Conservation (phyloP, 2,888 invertebrate genomes). For the Ectemnius lituratus region DNA sequence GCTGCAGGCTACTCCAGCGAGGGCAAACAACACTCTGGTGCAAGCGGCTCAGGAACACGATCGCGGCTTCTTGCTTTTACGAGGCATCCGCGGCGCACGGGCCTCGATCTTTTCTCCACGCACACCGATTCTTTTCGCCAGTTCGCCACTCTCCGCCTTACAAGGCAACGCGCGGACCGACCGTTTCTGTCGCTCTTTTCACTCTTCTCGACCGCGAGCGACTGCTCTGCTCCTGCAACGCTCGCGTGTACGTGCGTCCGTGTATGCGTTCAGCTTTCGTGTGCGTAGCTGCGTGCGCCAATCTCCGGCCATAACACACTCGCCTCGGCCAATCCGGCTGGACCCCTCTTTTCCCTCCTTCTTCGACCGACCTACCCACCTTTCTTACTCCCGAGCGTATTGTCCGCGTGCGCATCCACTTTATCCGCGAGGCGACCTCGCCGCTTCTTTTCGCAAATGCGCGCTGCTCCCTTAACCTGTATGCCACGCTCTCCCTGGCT, state of each 20-base stretch:
- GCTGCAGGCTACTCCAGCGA: constrained; percentile 6
- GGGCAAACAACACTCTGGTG: not conserved
- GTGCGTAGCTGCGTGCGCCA: constrained; percentile 56
- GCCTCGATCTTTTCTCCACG: constrained; percentile 34
- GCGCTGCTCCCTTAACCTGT: no score
- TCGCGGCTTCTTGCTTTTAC: constrained; percentile 46
- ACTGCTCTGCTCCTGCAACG: constrained; percentile 59
- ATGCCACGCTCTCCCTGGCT: no score
- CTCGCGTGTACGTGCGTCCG: constrained; percentile 51
- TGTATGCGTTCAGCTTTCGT: constrained; percentile 36
- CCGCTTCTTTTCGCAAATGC: constrained; percentile 34
- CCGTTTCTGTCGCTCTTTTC: constrained; percentile 70
- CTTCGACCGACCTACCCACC: constrained; percentile 11
- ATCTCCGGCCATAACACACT: constrained; percentile 67
- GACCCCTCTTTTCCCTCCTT: constrained; percentile 50
- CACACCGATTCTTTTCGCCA: constrained; percentile 46
- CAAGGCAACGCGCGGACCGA: constrained; percentile 73
- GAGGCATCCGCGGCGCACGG: constrained; percentile 61
- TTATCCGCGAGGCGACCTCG: constrained; percentile 53
- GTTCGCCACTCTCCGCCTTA: constrained; percentile 59
- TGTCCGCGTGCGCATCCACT: constrained; percentile 56
- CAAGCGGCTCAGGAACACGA: constrained; percentile 50
- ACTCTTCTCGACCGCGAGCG: constrained; percentile 66
- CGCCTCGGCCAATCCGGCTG: constrained; percentile 66
- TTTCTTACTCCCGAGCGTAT: constrained; percentile 42